Conservation (phyloP, 1,140 invertebrate species). For the Argopecten irradians region DNA sequence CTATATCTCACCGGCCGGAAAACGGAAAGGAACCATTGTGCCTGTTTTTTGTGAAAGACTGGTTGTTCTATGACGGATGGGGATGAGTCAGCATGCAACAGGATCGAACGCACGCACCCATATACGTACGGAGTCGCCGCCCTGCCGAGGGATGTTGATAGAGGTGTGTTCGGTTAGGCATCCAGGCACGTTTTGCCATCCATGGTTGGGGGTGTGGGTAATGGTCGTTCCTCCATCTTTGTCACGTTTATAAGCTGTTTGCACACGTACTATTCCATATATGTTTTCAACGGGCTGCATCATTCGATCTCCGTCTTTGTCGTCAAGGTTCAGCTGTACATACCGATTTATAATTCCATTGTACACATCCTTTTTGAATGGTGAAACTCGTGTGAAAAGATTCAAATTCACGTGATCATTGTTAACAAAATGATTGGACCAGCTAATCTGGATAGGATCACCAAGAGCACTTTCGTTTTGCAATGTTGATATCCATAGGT, state of each 20-base stretch:
- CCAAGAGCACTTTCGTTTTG: background rate
- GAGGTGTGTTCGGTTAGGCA: conserved; percentile 13
- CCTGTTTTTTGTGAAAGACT: background rate
- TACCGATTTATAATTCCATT: background rate
- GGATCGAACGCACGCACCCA: conserved; percentile 42
- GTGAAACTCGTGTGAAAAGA: background rate
- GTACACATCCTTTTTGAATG: background rate
- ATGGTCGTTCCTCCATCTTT: conserved; percentile 32
- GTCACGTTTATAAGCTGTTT: conserved; percentile 10
- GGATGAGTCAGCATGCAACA: conserved; percentile 35
- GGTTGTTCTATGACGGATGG: background rate
- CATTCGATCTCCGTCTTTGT: conserved; percentile 24
- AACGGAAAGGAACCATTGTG: background rate
- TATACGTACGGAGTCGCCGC: conserved; percentile 39
- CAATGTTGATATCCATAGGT: background rate
- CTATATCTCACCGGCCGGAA: background rate
- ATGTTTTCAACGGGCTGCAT: conserved; percentile 29
- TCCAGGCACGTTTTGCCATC: conserved; percentile 12
- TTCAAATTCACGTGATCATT: background rate
- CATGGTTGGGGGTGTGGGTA: background rate
- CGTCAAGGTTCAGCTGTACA: conserved; percentile 26
- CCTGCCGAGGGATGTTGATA: conserved; percentile 25
- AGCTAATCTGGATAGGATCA: background rate
- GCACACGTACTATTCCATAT: conserved; percentile 38
- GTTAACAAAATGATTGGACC: background rate